Conservation (phyloP, 2,888 invertebrate genomes). For the Syrphus vitripennis region DNA sequence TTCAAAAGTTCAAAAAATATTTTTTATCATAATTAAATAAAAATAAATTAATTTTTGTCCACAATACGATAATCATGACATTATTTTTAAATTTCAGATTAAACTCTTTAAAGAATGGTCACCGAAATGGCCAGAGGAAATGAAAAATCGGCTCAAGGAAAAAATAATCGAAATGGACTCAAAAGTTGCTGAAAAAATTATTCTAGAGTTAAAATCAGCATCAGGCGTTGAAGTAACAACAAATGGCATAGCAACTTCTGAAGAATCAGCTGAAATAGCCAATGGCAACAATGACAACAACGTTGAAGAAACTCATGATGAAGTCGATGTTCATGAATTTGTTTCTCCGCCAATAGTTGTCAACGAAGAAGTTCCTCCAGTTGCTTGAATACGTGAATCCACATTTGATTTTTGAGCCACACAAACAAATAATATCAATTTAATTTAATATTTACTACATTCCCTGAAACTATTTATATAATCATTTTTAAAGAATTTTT, state of each 20-base stretch:
- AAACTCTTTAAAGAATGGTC: conserved; percentile 94
- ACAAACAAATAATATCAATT: neutral
- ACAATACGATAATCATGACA: too few relatives aligned
- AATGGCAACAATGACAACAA: conserved; percentile 76
- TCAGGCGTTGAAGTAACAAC: conserved; percentile 43
- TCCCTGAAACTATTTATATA: conserved; percentile 37
- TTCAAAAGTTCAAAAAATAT: too few relatives aligned
- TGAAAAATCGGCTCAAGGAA: conserved; percentile 86
- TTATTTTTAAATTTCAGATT: conserved; percentile 83
- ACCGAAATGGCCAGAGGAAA: conserved; percentile 88
- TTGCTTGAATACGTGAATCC: conserved; percentile 61
- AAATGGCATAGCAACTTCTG: conserved; percentile 54
- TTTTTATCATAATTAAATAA: too few relatives aligned
- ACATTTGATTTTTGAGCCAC: conserved; percentile 30
- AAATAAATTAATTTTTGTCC: too few relatives aligned
- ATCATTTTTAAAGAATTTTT: conserved; percentile 19
- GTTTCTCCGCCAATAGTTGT: conserved; percentile 34
- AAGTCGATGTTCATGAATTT: conserved; percentile 66
- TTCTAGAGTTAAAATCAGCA: conserved; percentile 80
- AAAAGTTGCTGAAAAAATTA: conserved; percentile 87
- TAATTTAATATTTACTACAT: conserved; percentile 34
- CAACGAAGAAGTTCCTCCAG: conserved; percentile 73
- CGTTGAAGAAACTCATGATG: conserved; percentile 71
- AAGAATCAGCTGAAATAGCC: conserved; percentile 36
- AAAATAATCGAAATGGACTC: conserved; percentile 88